Base-by-base conservation (phyloP, 2,113 vertebrate species). In the Tretioscincus oriximinensis region DNA sequence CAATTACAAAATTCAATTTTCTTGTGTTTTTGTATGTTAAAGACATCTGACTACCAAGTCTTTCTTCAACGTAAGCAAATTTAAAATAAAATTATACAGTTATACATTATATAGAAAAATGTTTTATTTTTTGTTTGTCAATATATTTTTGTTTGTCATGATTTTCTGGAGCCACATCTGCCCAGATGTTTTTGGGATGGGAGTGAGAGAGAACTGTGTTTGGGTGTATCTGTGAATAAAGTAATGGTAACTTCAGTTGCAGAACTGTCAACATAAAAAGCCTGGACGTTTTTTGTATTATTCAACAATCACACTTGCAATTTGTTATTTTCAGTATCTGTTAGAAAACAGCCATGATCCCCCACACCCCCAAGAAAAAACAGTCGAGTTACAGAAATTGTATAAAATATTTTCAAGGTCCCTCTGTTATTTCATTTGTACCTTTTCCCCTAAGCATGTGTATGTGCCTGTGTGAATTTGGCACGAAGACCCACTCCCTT, bases 191-290 rank as follows among this genome's bases (percentile, higher is more conserved):
- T 21, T 79, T 83, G 35, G 35, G 35, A 41, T 91, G 83, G 29
- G 77, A 85, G 89, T 84, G 80, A 86, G 91, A 88, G 29, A 58
- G 54, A 18, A 4, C 14, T 58, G 54, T 18, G 54, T 18, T 2
- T 16, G 68, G 10, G 14, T 41, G 35, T 41, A 3, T 41, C 9
- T 51, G 64, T 11, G 18, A 79, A 84, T 82, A 80, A 85, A 87
- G 81, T 80, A 68, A 54, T 77, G 4, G 14, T 92, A 91, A 94
- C 91, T 91, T 82, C 81, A 68, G 79, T 86, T 77, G 83, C 81
- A 86, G 83, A 74, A 90, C 84, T 81, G 77, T 88, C 83, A 79
- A 76, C 24, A 82, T 69, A 73, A 84, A 81, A 84, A 70, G 80
- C 75, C 82, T 3, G 69, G 10, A 67, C 1, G 65, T 86, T 82